Evolutionary conservation across 1,140 invertebrate genomes (phyloP).

Genomic region (Lasioglossum baleicum): DNA sequence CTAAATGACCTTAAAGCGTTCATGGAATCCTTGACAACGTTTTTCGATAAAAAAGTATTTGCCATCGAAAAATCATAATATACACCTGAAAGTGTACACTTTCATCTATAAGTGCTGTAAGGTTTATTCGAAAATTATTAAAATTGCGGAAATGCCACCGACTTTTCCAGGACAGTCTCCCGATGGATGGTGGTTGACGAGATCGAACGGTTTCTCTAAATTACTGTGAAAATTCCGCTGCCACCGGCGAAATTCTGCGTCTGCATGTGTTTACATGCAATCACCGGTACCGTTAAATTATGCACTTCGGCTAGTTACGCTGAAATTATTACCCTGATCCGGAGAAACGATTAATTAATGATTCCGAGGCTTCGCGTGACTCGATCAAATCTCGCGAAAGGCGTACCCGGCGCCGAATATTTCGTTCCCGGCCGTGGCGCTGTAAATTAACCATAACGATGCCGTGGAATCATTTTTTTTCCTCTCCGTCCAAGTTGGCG

Average conservation of each 20-base stretch:
- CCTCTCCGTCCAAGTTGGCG: neutral
- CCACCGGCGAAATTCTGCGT: neutral
- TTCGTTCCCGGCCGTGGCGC: slow-evolving; percentile 14
- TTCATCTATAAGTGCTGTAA: neutral
- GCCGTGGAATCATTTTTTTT: slow-evolving; percentile 29
- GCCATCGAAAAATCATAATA: neutral
- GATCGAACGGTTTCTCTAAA: neutral
- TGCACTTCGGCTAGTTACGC: neutral
- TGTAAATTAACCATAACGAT: slow-evolving; percentile 42
- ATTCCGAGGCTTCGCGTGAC: slow-evolving; percentile 36
- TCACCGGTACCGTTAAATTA: slow-evolving; percentile 16
- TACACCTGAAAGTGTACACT: neutral
- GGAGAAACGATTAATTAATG: slow-evolving; percentile 41
- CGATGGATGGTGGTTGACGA: too few species aligned
- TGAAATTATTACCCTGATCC: slow-evolving; percentile 29
- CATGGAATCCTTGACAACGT: neutral
- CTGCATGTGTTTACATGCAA: neutral
- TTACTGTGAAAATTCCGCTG: neutral
- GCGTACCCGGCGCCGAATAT: slow-evolving; percentile 6
- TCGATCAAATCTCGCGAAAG: slow-evolving; percentile 32
- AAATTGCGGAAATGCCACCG: too few species aligned
- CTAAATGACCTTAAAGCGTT: too few species aligned
- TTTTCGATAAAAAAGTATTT: neutral
- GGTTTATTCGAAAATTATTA: neutral
- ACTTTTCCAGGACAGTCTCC: too few species aligned